Percentiles rank a stretch among this genome's conserved stretches.
These are phyloP conservation scores for Vombatus ursinus DNA, from an alignment of 2,113 vertebrate genomes.

Conservation along the genomic window DNA sequence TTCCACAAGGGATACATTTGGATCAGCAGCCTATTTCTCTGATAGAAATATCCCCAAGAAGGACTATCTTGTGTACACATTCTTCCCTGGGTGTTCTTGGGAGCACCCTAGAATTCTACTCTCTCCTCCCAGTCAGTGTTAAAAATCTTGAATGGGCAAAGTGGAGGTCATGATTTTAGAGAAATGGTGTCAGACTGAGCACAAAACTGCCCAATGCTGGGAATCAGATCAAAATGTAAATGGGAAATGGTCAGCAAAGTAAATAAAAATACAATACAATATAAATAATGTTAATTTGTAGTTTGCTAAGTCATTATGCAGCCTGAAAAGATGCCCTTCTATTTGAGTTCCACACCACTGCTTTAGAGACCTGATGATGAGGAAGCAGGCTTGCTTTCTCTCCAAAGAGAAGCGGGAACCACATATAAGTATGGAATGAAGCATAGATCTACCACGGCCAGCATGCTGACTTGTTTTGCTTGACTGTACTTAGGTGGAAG, in stretches of 20 bases:
- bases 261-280: neutral
- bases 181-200: neutral
- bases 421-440: neutral
- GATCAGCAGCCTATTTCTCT: neutral
- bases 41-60: neutral
- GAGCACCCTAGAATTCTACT: neutral
- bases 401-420: neutral
- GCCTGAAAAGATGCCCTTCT: neutral
- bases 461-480: neutral
- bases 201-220: neutral
- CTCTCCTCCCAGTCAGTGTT: neutral
- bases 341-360: neutral
- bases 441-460: neutral
- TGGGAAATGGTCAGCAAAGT: neutral
- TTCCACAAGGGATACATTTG: neutral
- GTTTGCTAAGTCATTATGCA: neutral
- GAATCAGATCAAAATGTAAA: neutral
- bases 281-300: neutral
- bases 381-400: neutral
- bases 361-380: neutral
- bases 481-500: neutral
- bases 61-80: neutral
- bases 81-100: neutral
- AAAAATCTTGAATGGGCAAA: neutral
- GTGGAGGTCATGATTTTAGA: neutral